phyloP scores from a whole-genome alignment of 2,888 invertebrate species.

The Perizoma flavofasciatum region DNA sequence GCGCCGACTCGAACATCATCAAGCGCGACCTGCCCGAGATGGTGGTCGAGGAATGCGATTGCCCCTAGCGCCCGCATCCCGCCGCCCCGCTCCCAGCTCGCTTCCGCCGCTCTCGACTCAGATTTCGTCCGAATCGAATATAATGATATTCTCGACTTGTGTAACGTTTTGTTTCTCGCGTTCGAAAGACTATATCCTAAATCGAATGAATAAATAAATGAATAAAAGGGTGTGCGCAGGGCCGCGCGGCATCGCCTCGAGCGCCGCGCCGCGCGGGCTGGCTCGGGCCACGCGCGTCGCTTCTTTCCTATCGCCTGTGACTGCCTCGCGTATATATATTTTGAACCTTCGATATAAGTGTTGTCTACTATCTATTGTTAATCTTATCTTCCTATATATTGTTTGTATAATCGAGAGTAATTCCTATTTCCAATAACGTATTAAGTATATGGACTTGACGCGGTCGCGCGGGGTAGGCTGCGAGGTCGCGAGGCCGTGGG shows the following conservation, averaged over 20 bases:
- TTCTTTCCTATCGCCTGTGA: constrained; percentile 30
- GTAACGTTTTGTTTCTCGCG: constrained; percentile 84
- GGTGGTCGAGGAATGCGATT: constrained; percentile 98
- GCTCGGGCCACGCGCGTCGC: constrained; percentile 19
- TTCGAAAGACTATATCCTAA: constrained; percentile 84
- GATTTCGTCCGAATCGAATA: constrained; percentile 80
- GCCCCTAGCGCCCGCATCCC: constrained; percentile 86
- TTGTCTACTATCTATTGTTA: constrained; percentile 33
- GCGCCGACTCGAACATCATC: constrained; percentile 94
- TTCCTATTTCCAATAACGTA: constrained; percentile 26
- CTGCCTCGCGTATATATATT: constrained; percentile 33
- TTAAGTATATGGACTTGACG: constrained; percentile 23
- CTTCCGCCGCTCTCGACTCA: constrained; percentile 79
- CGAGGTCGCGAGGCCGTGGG: constrained; percentile 46
- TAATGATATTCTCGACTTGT: constrained; percentile 83
- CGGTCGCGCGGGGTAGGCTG: constrained; percentile 42
- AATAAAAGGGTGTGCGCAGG: constrained; percentile 50
- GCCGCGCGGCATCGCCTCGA: constrained; percentile 47
- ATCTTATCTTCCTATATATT: constrained; percentile 33
- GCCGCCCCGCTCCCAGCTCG: constrained; percentile 61
- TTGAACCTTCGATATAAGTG: constrained; percentile 32
- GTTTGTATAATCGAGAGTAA: constrained; percentile 28
- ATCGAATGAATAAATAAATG: constrained; percentile 65
- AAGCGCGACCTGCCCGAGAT: constrained; percentile 97
- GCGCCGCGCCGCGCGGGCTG: constrained; percentile 36